Evolutionary conservation across 1,140 invertebrate species (phyloP).

Genomic region (Ceratoteleas bidentatus): DNA sequence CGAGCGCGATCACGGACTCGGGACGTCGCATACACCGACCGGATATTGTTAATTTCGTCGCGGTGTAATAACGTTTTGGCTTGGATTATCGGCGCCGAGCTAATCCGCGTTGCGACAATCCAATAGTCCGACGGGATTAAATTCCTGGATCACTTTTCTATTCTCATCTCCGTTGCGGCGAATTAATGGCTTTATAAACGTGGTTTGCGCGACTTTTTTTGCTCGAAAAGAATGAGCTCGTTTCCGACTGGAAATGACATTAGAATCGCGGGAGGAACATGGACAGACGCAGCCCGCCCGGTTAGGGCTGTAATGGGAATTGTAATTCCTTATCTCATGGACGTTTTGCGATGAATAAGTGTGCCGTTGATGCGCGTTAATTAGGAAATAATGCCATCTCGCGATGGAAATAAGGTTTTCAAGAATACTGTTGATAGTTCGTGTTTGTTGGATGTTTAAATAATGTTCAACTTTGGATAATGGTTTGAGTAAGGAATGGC

Average conservation of each 20-base stretch:
- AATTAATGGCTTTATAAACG: slow-evolving; percentile 33
- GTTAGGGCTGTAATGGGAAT: slow-evolving; percentile 16
- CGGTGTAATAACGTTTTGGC: not conserved
- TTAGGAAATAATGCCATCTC: slow-evolving; percentile 9
- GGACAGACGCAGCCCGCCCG: not conserved
- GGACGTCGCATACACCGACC: not conserved
- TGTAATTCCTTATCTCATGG: slow-evolving; percentile 21
- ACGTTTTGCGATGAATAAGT: slow-evolving; percentile 20
- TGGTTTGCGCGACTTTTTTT: slow-evolving; percentile 20
- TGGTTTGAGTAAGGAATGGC: too few species aligned
- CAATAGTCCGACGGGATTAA: slow-evolving; percentile 3
- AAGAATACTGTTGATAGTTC: not conserved
- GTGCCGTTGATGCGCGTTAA: slow-evolving; percentile 6
- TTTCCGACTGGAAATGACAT: slow-evolving; percentile 32
- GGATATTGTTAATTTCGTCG: not conserved
- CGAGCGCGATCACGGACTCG: not conserved
- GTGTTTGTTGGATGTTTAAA: not conserved
- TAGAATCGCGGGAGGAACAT: slow-evolving; percentile 20
- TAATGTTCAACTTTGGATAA: not conserved
- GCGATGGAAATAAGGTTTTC: not conserved
- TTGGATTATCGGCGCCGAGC: not conserved
- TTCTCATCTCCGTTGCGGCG: slow-evolving; percentile 19
- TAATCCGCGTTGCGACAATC: slow-evolving; percentile 10
- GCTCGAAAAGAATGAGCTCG: slow-evolving; percentile 25
- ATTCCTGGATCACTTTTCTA: slow-evolving; percentile 21